Base-by-base conservation (phyloP, 2,888 invertebrate genomes). In the Neoscelio sp. region DNA sequence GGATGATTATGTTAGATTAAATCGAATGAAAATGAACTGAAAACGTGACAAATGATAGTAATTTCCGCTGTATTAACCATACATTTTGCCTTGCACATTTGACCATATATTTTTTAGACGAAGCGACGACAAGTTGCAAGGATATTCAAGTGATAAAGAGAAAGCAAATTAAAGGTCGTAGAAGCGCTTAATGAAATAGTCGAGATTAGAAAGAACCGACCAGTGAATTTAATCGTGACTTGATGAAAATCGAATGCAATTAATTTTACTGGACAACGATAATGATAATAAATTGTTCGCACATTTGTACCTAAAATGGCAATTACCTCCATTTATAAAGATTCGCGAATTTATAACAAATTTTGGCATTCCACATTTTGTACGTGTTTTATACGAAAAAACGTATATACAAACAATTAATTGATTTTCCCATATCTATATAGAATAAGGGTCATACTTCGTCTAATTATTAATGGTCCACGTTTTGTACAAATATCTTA, bases 71-170 rank as follows among this genome's bases (percentile, higher is more conserved):
- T 71, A 76, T 58, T 70, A 54, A 71, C 62, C 70, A 77, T 65
- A 71, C 35, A 48, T 64, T 40, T 60, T 80, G 78, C 60, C 76
- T 52, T 74, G 78, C 77, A 71, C 76, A 77, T 70, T 40, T 40
- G 52, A 60, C 71, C 71, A 71, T 50, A 26, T 52, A 60, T 60
- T 42, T 62, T 60, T 50, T 50, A 71, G 71, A 71, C 71, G 52
- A 71, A 71, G 71, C 23, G 33, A 52, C 33, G 52, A 50, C 28
- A 58, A n/a, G n/a, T n/a, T n/a, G n/a, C n/a, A n/a, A n/a, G n/a
- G 35, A 40, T 26, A 13, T 33, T 52, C 2, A 50, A 10, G 75
- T 77, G 78, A 73, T 80, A 75, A 80, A 10, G 7, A 33, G 33
- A 10, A 10, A 33, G 33, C 2, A 33, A 33, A 33, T 10, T 6